Conservation (phyloP, 2,797 vertebrate species). For the Euthynnus affinis region DNA sequence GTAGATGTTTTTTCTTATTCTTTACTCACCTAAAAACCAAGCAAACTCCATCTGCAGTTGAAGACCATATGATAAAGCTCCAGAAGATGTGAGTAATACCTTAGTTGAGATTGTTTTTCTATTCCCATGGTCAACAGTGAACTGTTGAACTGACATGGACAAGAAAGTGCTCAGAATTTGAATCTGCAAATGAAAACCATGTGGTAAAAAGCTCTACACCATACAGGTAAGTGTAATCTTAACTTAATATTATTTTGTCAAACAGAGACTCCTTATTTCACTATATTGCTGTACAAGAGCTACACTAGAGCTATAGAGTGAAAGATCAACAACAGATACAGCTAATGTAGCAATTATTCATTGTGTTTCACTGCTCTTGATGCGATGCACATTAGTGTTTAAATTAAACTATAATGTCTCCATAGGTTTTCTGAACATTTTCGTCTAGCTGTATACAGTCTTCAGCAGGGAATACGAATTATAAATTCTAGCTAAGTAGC, state of each 20-base stretch:
- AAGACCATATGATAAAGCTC: no score
- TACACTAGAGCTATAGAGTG: not conserved
- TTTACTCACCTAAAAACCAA: no score
- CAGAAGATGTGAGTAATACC: not conserved
- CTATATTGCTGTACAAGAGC: not conserved
- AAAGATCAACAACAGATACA: no score
- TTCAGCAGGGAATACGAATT: slow-evolving; percentile 17
- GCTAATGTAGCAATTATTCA: not conserved
- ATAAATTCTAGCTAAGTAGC: slow-evolving; percentile 53
- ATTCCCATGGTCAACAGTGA: not conserved
- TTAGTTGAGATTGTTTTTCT: not conserved
- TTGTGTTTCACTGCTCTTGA: not conserved
- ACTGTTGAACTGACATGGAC: not conserved
- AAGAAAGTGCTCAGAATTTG: not conserved
- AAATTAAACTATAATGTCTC: slow-evolving; percentile 1
- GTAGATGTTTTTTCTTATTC: no score
- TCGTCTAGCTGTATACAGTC: not conserved
- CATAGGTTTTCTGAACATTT: slow-evolving; percentile 5
- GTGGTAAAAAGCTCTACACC: not conserved
- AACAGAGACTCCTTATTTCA: not conserved
- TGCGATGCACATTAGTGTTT: not conserved
- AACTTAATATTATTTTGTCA: not conserved
- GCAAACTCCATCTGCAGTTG: no score
- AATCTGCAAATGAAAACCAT: not conserved
- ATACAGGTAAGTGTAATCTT: not conserved